Base-by-base conservation (phyloP, 2,888 invertebrate genomes). In the Trimorus sp. region DNA sequence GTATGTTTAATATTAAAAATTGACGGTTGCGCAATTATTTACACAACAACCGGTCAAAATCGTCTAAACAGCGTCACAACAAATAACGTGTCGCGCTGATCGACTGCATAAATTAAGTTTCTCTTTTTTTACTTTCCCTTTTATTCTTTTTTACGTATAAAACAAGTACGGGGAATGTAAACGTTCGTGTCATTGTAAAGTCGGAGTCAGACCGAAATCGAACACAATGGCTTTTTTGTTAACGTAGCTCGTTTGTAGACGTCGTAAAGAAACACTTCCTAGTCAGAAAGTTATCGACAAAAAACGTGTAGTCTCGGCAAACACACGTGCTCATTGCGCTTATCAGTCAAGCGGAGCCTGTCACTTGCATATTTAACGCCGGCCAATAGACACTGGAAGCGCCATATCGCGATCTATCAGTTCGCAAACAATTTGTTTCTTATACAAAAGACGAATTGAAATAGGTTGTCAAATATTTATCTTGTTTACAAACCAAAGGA, bases 271-370 rank as follows among this genome's bases (percentile, higher is more conserved):
- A 16, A 73, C 56, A 65, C 16, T 42, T 51, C 56, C 49, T 58
- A 45, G 40, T 58, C 42, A 58, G 54, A 65, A 74, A 42, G 42
- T 8, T 38, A 58, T 65, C 16, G 54, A 62, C 15, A 77, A 77
- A 77, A 69, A 77, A 76, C 62, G 63, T 70, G 69, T 77, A 76
- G 42, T 56, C 77, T 45, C 36, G 70, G 16, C 77, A 78, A 78
- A 65, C 65, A 71, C 77, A 71, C 77, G 70, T 59, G 69, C 76
- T 62, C 54, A 58, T 77, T 63, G 69, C 69, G 56, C 77, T 78
- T 78, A 78, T 78, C 77, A 71, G 65, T 59, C 59, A 49, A 71
- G 65, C 70, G 59, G 65, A 63, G 45, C 77, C n/a, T 78, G 70
- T 78, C 77, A 71, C 59, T 70, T 53, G 58, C 53, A 45, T 71